phyloP scores from a whole-genome alignment of 2,888 invertebrate species.

The Tipula unca region DNA sequence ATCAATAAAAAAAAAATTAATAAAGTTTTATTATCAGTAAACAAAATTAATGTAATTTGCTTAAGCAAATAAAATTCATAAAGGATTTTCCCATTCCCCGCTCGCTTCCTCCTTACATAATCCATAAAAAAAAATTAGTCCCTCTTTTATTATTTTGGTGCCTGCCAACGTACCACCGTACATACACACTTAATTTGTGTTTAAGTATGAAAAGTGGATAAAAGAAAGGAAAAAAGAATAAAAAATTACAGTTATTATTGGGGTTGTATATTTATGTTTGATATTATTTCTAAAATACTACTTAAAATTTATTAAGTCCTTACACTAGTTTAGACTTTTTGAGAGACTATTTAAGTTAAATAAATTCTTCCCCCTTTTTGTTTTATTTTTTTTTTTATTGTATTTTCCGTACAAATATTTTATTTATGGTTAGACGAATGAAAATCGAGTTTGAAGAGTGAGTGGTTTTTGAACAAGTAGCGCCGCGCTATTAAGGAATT shows the following conservation, averaged over 20 bases:
- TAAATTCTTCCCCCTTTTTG: neutral
- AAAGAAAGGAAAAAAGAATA: too few relatives aligned
- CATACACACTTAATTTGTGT: slow-evolving; percentile 1
- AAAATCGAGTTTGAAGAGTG: neutral
- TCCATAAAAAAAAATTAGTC: neutral
- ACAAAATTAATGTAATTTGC: slow-evolving; percentile 8
- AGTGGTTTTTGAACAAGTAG: neutral
- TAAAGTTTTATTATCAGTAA: slow-evolving; percentile 14
- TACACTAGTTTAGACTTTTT: neutral
- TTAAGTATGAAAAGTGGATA: neutral
- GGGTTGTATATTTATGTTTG: slow-evolving; percentile 8
- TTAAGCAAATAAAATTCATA: neutral
- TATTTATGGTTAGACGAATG: slow-evolving; percentile 2
- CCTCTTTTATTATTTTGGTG: neutral
- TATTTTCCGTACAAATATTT: neutral
- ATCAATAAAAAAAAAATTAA: slow-evolving; percentile 9
- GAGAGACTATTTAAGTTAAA: neutral
- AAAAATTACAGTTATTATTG: neutral
- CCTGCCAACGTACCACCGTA: neutral
- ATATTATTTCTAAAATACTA: neutral
- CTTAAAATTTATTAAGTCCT: neutral
- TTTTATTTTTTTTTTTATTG: too few relatives aligned
- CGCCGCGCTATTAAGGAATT: neutral
- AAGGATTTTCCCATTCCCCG: neutral
- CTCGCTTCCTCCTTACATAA: neutral